Evolutionary conservation across 2,888 invertebrate genomes (phyloP).

Genomic region (Sinelater perroti): DNA sequence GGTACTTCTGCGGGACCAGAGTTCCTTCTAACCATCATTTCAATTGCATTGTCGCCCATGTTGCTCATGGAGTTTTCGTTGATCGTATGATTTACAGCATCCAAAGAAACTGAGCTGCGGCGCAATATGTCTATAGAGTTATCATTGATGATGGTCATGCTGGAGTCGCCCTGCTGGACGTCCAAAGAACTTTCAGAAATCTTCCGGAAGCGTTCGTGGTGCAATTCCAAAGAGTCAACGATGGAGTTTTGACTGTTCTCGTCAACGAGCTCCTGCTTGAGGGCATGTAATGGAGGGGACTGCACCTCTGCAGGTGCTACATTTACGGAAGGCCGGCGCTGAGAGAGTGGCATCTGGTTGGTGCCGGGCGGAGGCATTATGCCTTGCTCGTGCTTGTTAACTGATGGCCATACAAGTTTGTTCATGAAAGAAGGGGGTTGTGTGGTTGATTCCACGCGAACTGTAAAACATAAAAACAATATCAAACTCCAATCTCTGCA

Average conservation of each 20-base stretch:
- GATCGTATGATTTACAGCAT: conserved; percentile 44
- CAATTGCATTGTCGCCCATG: conserved; percentile 53
- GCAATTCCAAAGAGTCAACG: conserved; percentile 54
- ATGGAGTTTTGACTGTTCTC: conserved; percentile 76
- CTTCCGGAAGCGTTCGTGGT: conserved; percentile 53
- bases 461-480: conserved; percentile 57
- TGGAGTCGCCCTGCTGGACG: conserved; percentile 58
- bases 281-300: conserved; percentile 63
- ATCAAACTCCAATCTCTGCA: conserved; percentile 50
- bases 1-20: conserved; percentile 31
- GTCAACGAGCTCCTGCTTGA: conserved; percentile 76
- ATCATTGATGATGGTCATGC: conserved; percentile 61
- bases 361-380: conserved; percentile 77
- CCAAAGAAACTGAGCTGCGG: conserved; percentile 46
- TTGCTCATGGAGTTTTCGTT: conserved; percentile 57
- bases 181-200: conserved; percentile 61
- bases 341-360: conserved; percentile 67
- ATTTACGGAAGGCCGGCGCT: conserved; percentile 69
- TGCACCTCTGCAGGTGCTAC: conserved; percentile 66
- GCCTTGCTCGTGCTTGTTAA: conserved; percentile 66
- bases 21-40: conserved; percentile 51
- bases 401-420: conserved; percentile 53
- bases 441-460: conserved; percentile 51
- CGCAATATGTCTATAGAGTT: conserved; percentile 64
- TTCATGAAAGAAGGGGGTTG: conserved; percentile 47